Conservation (phyloP, 2,113 vertebrate genomes). For the Nettapus auritus region DNA sequence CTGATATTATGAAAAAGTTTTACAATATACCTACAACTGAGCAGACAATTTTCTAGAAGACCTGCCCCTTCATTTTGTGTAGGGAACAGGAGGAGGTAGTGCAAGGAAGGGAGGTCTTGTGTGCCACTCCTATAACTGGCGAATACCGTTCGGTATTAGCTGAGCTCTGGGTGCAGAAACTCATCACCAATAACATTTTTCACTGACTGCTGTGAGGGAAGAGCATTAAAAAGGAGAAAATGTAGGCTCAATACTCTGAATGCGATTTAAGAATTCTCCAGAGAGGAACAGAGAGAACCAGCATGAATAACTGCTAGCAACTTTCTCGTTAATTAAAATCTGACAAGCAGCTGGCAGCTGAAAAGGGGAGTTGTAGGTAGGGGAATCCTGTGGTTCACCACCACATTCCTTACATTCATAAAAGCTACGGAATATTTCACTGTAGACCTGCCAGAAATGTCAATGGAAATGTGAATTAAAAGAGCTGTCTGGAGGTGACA, state of each 20-base stretch:
- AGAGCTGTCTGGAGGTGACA: conserved; percentile 67
- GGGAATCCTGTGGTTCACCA: conserved; percentile 76
- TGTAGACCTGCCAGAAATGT: conserved; percentile 51
- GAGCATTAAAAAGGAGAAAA: conserved; percentile 23
- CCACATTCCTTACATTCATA: conserved; percentile 75
- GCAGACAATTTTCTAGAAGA: neutral
- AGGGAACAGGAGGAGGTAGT: neutral
- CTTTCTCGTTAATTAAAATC: conserved; percentile 75
- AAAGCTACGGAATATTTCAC: conserved; percentile 72
- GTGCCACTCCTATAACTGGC: neutral
- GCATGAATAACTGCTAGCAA: conserved; percentile 73
- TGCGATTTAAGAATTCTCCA: conserved; percentile 54
- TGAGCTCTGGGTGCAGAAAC: neutral
- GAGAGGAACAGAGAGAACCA: conserved; percentile 61
- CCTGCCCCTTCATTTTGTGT: neutral
- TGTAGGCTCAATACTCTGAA: conserved; percentile 33
- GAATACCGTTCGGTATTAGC: neutral
- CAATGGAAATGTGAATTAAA: conserved; percentile 69
- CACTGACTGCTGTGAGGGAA: conserved; percentile 19
- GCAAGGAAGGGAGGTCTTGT: neutral
- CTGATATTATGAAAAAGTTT: neutral
- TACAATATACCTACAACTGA: neutral
- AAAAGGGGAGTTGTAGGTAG: conserved; percentile 76
- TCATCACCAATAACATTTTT: conserved; percentile 15
- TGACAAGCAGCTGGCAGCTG: conserved; percentile 77